Evolutionary conservation across 1,140 invertebrate genomes (phyloP).

Genomic region (Procambarus clarkii): DNA sequence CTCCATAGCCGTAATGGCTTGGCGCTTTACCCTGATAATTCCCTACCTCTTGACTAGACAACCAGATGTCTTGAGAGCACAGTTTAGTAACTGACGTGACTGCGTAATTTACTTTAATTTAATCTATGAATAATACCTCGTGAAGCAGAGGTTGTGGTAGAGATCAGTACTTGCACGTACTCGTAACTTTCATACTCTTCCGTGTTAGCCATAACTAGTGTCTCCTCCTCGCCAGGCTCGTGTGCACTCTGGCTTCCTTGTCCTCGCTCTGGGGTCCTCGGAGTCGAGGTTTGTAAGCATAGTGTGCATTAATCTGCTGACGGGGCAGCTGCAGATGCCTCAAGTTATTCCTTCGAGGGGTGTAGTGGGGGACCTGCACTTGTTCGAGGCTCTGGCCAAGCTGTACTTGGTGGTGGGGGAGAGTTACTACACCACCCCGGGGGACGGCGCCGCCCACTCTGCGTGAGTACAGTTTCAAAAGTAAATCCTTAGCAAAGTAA

Average conservation of each 20-base stretch:
- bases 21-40: no score
- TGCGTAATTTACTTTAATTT: no score
- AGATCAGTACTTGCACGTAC: no score
- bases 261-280: slow-evolving; percentile 25
- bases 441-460: neutral
- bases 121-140: no score
- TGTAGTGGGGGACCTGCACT: slow-evolving; percentile 27
- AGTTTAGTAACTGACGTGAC: no score
- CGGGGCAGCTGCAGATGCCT: neutral
- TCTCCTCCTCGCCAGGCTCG: neutral
- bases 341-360: slow-evolving; percentile 5
- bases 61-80: no score
- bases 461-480: neutral
- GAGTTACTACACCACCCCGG: neutral
- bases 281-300: slow-evolving; percentile 20
- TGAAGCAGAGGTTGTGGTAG: no score
- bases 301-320: slow-evolving; percentile 14
- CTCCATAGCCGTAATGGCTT: no score
- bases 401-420: slow-evolving; percentile 10
- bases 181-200: no score
- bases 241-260: neutral
- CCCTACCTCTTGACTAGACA: no score
- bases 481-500: no score
- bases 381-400: neutral
- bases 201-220: no score